These are phyloP conservation scores for Podarcis muralis DNA, from an alignment of 2,113 vertebrate species.

Conservation along the genomic window DNA sequence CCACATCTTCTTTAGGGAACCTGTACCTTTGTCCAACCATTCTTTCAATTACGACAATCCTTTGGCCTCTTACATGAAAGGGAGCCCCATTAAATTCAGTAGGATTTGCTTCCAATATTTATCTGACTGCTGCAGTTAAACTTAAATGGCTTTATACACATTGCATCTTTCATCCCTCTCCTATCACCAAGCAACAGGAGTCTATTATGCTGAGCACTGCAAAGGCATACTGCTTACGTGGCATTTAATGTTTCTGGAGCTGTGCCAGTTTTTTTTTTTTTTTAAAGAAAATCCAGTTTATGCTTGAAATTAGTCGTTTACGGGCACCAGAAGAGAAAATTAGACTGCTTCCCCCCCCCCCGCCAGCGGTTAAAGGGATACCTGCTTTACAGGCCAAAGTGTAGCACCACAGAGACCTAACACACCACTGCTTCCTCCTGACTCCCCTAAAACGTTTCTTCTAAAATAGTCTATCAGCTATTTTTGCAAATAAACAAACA, in stretches of 20 bases:
- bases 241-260: conserved; percentile 4
- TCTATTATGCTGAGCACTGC: background rate
- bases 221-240: conserved; percentile 5
- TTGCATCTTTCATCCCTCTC: background rate
- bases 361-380: conserved; percentile 19
- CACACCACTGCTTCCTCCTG: conserved; percentile 39
- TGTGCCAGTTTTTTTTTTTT: background rate
- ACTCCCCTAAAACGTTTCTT: conserved; percentile 42
- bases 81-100: background rate
- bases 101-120: background rate
- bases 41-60: background rate
- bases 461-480: background rate
- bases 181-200: background rate
- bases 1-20: background rate
- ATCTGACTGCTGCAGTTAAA: background rate
- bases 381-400: conserved; percentile 44
- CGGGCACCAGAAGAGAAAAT: background rate
- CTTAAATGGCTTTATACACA: background rate
- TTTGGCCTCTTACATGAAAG: background rate
- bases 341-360: too few species aligned
- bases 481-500: background rate
- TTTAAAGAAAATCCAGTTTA: background rate
- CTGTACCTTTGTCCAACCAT: background rate
- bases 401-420: conserved; percentile 22
- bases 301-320: conserved; percentile 6